Base-by-base conservation (phyloP, 2,888 invertebrate genomes). In the Amphipoea lucens region DNA sequence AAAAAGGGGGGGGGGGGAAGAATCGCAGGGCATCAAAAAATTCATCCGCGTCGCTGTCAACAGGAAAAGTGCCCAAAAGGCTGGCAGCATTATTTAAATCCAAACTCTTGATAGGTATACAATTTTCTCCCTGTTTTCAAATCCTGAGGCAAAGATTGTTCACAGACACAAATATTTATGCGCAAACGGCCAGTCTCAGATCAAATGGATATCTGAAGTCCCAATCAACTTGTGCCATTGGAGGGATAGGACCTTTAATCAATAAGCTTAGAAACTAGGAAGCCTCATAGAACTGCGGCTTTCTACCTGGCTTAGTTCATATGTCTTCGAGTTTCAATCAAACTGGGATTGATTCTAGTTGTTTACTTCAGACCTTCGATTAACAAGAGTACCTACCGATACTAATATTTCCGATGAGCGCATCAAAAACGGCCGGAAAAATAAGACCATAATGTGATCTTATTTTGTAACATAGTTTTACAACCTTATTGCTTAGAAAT, bases 241-340 rank as follows among this genome's bases (percentile, higher is more conserved):
- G 48, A 17, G 42, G 9, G 12, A 67, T 62, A 51, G 57, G 36
- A 66, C 57, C 36, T 54, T 40, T 66, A n/a, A 70, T 81, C 51
- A 84, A 70, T 66, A 70, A 54, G 69, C 84, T 84, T 60, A 66
- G 70, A 54, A 70, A 66, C 79, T 70, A 67, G 70, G 29, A 78
- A 70, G 45, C 66, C 45, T 42, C 70, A 84, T 29, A 23, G 12
- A 14, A 14, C 51, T 36, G 36, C 36, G 23, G 51, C 36, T 51
- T 84, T 40, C 79, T 78, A 84, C 65, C 81, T 78, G 65, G 17
- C 60, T 84, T 70, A 74, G 62, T 51, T 48, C 57, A 17, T 9
- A 83, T 65, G 51, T 65, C 36, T 80, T 67, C 9, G 77, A 54
- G 20, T 70, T 54, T 84, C n/a, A 54, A 54, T 84, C 36, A 36